Evolutionary conservation across 2,113 vertebrate genomes (phyloP).

Genomic region (Cyphomyrus plagiostoma): DNA sequence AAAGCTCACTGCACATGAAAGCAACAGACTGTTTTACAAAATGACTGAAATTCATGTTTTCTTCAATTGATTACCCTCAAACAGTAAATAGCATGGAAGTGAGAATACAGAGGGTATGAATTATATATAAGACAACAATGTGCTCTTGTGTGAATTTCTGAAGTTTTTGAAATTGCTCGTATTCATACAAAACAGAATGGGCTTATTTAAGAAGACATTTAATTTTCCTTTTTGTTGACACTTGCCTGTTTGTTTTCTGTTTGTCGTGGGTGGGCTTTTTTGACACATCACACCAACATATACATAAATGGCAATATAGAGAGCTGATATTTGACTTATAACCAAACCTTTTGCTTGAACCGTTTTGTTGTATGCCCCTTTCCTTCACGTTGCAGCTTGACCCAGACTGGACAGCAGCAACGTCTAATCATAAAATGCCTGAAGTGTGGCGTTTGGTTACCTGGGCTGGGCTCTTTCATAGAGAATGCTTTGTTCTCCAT

Average conservation of each 20-base stretch:
- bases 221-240: neutral
- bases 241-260: neutral
- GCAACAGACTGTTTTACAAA: neutral
- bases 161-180: neutral
- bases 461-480: constrained; percentile 79
- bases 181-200: neutral
- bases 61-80: neutral
- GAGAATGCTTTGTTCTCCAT: constrained; percentile 93
- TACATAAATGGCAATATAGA: neutral
- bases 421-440: neutral
- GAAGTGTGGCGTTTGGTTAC: constrained; percentile 46
- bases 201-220: neutral
- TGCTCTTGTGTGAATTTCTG: neutral
- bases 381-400: neutral
- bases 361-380: neutral
- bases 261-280: neutral
- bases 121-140: neutral
- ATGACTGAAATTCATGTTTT: neutral
- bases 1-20: neutral
- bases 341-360: neutral
- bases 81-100: neutral
- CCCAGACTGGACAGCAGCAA: neutral
- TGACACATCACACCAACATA: neutral
- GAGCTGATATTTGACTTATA: neutral
- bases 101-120: neutral